Evolutionary conservation across 2,797 vertebrate genomes (phyloP).

Genomic region (Rhinogobio ventralis): DNA sequence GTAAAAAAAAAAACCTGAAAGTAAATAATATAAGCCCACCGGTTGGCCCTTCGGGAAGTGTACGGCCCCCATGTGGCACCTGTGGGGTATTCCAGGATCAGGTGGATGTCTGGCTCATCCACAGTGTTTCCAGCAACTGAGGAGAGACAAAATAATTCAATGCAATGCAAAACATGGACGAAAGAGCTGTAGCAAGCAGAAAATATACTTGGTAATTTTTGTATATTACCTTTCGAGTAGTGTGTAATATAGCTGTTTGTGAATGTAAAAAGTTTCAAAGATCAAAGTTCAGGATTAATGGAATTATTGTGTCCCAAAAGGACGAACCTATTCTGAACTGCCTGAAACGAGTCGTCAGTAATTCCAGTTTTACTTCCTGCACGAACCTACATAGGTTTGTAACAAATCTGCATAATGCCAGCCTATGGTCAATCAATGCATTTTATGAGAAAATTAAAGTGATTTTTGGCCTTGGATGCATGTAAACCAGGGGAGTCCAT

Average conservation of each 20-base stretch:
- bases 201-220: not conserved
- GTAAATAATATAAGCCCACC: conserved; percentile 65
- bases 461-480: too few relatives aligned
- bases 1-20: not conserved
- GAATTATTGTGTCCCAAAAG: too few relatives aligned
- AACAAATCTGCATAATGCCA: too few relatives aligned
- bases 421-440: too few relatives aligned
- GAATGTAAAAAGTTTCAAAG: not conserved
- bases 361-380: too few relatives aligned
- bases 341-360: too few relatives aligned
- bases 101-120: conserved; percentile 84
- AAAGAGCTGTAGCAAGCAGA: not conserved
- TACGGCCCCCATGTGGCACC: conserved; percentile 81
- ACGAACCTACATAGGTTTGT: too few relatives aligned
- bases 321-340: too few relatives aligned
- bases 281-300: too few relatives aligned
- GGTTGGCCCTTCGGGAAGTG: conserved; percentile 83
- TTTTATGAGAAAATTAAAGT: too few relatives aligned
- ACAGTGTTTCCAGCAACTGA: conserved; percentile 82
- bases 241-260: not conserved
- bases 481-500: too few relatives aligned
- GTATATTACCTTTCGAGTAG: not conserved
- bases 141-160: conserved; percentile 14
- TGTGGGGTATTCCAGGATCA: conserved; percentile 86
- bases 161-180: not conserved